phyloP scores from a whole-genome alignment of 2,113 vertebrate genomes.

The Pardalotus punctatus region DNA sequence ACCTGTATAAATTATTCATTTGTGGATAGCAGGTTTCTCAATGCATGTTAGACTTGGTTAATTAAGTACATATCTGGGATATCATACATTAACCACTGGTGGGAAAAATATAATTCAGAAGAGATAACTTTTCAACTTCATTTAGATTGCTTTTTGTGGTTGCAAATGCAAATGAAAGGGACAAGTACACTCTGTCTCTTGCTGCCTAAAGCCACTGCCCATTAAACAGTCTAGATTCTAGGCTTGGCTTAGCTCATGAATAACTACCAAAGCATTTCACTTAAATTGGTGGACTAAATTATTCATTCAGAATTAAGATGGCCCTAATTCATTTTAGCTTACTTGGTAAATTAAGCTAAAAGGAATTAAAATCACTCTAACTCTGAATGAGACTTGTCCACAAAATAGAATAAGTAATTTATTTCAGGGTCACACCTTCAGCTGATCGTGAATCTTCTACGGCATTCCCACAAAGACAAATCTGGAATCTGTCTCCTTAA shows the following conservation, averaged over 20 bases:
- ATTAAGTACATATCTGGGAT: neutral
- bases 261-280: conserved; percentile 30
- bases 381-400: neutral
- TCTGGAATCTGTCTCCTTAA: neutral
- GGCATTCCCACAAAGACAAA: neutral
- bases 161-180: conserved; percentile 1
- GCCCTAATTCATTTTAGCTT: conserved; percentile 28
- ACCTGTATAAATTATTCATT: neutral
- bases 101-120: neutral
- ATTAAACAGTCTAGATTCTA: neutral
- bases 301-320: conserved; percentile 39
- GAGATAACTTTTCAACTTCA: neutral
- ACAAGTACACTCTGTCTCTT: neutral
- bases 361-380: neutral
- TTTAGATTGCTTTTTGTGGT: neutral
- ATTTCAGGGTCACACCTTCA: neutral
- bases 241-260: neutral
- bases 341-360: conserved; percentile 35
- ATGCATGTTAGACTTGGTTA: neutral
- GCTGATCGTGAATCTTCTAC: neutral
- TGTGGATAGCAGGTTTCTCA: neutral
- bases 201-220: neutral
- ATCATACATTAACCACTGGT: neutral
- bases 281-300: conserved; percentile 31
- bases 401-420: neutral